Conservation (phyloP, 2,888 invertebrate genomes). For the Lycia hirtaria region DNA sequence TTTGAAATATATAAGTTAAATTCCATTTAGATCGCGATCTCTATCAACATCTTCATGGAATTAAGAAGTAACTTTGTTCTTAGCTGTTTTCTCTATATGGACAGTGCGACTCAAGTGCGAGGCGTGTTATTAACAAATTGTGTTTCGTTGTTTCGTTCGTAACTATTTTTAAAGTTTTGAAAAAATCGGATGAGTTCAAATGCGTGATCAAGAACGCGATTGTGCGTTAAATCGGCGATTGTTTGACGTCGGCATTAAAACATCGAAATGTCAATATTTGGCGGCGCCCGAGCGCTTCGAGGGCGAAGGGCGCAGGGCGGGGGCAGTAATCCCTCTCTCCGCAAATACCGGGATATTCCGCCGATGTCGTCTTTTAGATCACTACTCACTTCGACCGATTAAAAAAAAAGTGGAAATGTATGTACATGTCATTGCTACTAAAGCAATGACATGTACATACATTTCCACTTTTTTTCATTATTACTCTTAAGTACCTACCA, state of each 20-base stretch:
- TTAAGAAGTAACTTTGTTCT: too few relatives aligned
- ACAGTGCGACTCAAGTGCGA: too few relatives aligned
- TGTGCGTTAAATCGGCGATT: slow-evolving; percentile 73
- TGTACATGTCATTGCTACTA: too few relatives aligned
- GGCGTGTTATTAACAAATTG: too few relatives aligned
- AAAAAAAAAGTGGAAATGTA: neutral
- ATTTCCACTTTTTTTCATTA: too few relatives aligned
- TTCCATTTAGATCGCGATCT: too few relatives aligned
- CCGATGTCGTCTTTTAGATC: slow-evolving; percentile 53
- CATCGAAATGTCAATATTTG: slow-evolving; percentile 84
- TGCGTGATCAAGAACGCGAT: slow-evolving; percentile 44
- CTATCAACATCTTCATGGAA: too few relatives aligned
- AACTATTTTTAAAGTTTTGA: neutral
- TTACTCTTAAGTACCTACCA: too few relatives aligned
- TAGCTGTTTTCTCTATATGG: too few relatives aligned
- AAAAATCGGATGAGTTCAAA: slow-evolving; percentile 30
- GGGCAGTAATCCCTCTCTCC: slow-evolving; percentile 72
- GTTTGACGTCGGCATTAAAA: slow-evolving; percentile 85
- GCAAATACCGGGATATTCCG: slow-evolving; percentile 72
- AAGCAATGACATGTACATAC: too few relatives aligned
- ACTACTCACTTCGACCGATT: slow-evolving; percentile 12
- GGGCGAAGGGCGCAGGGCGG: slow-evolving; percentile 61
- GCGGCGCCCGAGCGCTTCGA: slow-evolving; percentile 56
- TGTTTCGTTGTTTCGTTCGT: neutral
- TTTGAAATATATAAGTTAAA: too few relatives aligned